Evolutionary conservation across 2,113 vertebrate genomes (phyloP), one percentile per base, ranked within the genome.

Genomic region (Phoenicopterus ruber): DNA sequence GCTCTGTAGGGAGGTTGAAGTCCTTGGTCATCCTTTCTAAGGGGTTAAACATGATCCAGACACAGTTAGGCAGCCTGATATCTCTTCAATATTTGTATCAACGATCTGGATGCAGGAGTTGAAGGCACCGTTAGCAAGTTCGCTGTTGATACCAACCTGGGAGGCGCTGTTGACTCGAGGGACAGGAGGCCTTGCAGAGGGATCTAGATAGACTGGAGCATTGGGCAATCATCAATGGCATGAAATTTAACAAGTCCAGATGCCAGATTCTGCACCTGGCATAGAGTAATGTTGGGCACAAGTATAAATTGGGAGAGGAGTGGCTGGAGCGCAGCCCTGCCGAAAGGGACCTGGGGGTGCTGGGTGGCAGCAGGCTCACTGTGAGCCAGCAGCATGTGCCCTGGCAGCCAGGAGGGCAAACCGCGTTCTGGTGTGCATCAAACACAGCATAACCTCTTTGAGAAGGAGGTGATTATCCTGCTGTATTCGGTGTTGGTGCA

Each of bases 401-500:
- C n/a, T n/a, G n/a, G n/a, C n/a, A n/a, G n/a, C n/a, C n/a, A n/a
- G 6, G 24, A 67, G 52, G 18, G 21, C 36, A 81, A 66, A 61
- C 20, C 1, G 1, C 38, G 25, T 5, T 40, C 69, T 8, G 21
- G 46, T 50, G 12, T 31, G 38, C 55, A 70, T 21, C 36, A 63
- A 13, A 17, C 36, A 36, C 66, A 21, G 21, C 21, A 13, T 6
- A 28, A 32, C 4, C 44, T n/a, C n/a, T n/a, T n/a, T n/a, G n/a
- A n/a, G n/a, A n/a, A n/a, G n/a, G n/a, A n/a, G 9, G 17, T 4
- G 26, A 49, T 70, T 46, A 13, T 66, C 46, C 24, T 1, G 1
- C 55, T 55, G 40, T 32, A 17, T 5, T 29, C 13, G 32, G 38
- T 4, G 0, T 2, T 42, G 34, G 0, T 63, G n/a, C 0, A 0